Percentiles rank a stretch among this genome's conserved stretches.
phyloP scores from a whole-genome alignment of 1,140 invertebrate genomes.

The Saccostrea echinata region DNA sequence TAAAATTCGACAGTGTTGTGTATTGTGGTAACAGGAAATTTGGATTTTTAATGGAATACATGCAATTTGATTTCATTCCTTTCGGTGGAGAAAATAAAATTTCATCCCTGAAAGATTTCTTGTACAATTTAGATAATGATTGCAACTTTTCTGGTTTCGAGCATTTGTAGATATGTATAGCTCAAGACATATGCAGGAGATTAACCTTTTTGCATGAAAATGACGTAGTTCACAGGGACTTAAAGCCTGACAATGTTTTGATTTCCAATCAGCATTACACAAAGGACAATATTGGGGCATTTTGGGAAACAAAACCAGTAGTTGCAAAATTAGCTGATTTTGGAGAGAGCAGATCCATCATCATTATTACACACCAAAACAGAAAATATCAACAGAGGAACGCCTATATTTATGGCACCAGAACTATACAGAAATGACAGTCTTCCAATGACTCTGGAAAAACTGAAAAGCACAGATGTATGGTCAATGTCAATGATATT shows the following conservation, averaged over 20 bases:
- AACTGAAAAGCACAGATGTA: background rate
- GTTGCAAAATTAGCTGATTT: background rate
- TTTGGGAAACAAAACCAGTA: background rate
- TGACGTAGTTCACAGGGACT: conserved; percentile 14
- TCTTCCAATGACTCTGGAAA: background rate
- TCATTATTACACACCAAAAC: background rate
- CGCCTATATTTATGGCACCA: background rate
- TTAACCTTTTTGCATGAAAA: background rate
- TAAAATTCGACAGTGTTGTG: background rate
- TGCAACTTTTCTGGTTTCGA: background rate
- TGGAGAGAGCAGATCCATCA: background rate
- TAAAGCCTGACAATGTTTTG: conserved; percentile 27
- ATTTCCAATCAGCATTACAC: conserved; percentile 7
- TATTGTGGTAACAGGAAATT: background rate
- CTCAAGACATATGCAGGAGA: background rate
- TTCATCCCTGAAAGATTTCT: background rate
- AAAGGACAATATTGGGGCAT: background rate
- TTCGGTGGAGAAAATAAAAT: background rate
- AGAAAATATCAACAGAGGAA: background rate
- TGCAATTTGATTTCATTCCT: background rate
- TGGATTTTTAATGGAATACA: conserved; percentile 10
- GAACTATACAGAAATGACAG: background rate
- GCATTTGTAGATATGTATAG: background rate
- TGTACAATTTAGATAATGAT: background rate
- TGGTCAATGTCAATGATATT: background rate